Conservation (phyloP, 2,888 invertebrate genomes). For the Ormia ochracea region DNA sequence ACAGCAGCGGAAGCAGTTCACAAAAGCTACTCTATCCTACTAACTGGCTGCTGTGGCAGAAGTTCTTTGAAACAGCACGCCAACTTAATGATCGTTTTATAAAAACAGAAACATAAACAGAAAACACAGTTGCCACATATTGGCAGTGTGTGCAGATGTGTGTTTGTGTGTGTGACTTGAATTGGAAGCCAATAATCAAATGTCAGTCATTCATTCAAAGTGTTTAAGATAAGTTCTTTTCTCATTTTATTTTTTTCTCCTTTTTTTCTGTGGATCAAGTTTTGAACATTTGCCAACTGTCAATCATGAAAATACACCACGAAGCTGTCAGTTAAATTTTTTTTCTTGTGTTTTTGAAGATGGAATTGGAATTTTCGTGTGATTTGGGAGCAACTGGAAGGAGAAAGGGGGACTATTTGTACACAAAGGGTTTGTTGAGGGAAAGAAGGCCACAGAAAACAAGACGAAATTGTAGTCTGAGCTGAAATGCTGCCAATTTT, state of each 20-base stretch:
- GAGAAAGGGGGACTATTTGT: background rate
- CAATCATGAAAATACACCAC: slow-evolving; percentile 31
- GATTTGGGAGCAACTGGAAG: background rate
- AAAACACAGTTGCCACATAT: background rate
- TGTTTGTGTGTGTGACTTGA: slow-evolving; percentile 61
- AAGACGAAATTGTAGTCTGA: no score
- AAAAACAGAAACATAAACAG: background rate
- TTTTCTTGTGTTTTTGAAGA: background rate
- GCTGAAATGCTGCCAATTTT: no score
- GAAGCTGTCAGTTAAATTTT: slow-evolving; percentile 28
- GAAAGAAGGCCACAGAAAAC: no score
- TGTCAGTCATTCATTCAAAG: slow-evolving; percentile 71
- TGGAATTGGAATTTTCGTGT: slow-evolving; percentile 15
- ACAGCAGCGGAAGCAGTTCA: slow-evolving; percentile 52
- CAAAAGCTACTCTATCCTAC: slow-evolving; percentile 4
- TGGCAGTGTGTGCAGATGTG: slow-evolving; percentile 51
- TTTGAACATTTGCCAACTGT: slow-evolving; percentile 61
- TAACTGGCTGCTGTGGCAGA: slow-evolving; percentile 60
- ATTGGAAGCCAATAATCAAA: slow-evolving; percentile 77
- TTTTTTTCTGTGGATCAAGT: slow-evolving; percentile 62
- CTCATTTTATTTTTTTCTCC: slow-evolving; percentile 59
- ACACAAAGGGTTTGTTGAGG: background rate
- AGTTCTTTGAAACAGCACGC: slow-evolving; percentile 55
- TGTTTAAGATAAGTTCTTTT: slow-evolving; percentile 35
- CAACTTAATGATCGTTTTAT: slow-evolving; percentile 48